Percentiles rank a stretch among this genome's conserved stretches.
phyloP scores from a whole-genome alignment of 2,888 invertebrate species.

The Tipula vernalis region DNA sequence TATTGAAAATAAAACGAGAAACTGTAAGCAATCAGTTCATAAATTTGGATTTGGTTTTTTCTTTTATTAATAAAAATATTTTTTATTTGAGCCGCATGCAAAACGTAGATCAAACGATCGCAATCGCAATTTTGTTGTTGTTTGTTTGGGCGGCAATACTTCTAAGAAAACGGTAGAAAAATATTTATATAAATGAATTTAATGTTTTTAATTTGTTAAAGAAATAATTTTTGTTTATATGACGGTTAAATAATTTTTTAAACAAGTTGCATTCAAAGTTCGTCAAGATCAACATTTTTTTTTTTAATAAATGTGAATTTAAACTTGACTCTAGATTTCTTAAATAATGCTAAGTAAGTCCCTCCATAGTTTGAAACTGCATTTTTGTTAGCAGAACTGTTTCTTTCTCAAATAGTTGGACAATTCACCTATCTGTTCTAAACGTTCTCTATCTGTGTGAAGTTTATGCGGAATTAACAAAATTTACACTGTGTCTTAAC shows the following conservation, averaged over 20 bases:
- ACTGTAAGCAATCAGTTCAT: not conserved
- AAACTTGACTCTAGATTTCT: no score
- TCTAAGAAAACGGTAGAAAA: not conserved
- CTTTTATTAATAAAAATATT: not conserved
- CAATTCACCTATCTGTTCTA: no score
- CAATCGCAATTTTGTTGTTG: not conserved
- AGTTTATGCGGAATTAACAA: no score
- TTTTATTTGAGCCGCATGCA: not conserved
- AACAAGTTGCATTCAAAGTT: not conserved
- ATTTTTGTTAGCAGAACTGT: not conserved
- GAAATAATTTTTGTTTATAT: not conserved
- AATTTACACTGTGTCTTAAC: no score
- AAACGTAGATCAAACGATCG: not conserved
- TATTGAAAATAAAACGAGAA: not conserved
- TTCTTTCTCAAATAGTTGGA: not conserved
- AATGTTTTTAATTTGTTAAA: not conserved
- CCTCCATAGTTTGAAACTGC: no score
- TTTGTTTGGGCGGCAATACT: not conserved
- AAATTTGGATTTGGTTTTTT: not conserved
- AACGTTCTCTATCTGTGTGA: no score
- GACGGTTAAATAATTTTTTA: not conserved
- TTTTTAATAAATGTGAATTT: no score
- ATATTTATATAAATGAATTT: not conserved
- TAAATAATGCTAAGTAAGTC: no score
- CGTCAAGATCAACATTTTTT: no score